Evolutionary conservation across 1,140 invertebrate genomes (phyloP), one percentile per base, ranked within the genome.

Genomic region (Riptortus pedestris): DNA sequence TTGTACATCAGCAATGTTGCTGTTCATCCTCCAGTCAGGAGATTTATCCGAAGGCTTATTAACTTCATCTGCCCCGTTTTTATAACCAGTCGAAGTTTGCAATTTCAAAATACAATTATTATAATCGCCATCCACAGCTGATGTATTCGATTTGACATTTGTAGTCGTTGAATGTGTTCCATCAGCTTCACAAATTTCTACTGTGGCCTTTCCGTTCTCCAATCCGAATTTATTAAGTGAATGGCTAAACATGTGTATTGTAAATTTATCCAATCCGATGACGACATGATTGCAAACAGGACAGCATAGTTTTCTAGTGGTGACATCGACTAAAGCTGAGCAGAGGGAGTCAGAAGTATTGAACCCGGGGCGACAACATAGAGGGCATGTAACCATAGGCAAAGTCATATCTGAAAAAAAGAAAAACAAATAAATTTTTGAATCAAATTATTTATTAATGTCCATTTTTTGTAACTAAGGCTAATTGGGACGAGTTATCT

Each of bases 221-320:
- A 45, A 12, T 0, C 61, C 33, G 11, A 22, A 24, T 29, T 60
- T 61, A 9, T 31, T 62, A 11, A 69, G 45, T 1, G 80, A 79
- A 72, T 90, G 87, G 27, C 81, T 82, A 69, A 90, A 88, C 65
- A 91, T 74, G 74, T 91, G 88, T 70, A 90, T 88, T 1, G 87
- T 90, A n/a, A 90, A 76, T 75, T 91, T 90, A 74, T 90, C 88
- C 60, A 91, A 79, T 2, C 88, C 87, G 60, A 81, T 73, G 5
- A 90, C 75, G 62, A 83, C 74, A 70, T 90, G 86, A 66, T 83
- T 81, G 71, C 88, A 91, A 26, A 90, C 79, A 14, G 87, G 87
- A 74, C 88, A 91, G 31, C 78, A 72, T 59, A 90, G 73, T 57
- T 82, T 84, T 64, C 85, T 80, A 29, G 85, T 88, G 2, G 86